Percentiles rank a stretch among this genome's conserved stretches.
These are phyloP conservation scores for Cyprinodon diabolis DNA, from an alignment of 2,797 vertebrate species.

Conservation along the genomic window DNA sequence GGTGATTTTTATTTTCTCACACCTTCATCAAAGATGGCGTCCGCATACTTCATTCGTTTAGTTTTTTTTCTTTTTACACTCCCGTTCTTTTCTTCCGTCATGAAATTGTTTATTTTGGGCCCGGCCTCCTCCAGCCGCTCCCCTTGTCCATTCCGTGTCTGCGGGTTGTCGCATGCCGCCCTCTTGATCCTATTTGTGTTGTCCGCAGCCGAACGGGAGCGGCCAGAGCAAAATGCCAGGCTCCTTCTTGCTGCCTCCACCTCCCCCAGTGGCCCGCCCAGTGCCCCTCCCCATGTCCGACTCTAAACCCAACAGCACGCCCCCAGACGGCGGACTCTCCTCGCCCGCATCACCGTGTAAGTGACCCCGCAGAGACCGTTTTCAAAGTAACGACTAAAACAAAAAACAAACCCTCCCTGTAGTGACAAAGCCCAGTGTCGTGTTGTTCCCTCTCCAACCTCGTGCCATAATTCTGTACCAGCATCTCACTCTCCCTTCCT, in stretches of 20 bases:
- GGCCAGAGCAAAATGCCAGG: conserved; percentile 96
- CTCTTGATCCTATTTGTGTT: conserved; percentile 89
- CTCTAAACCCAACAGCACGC: conserved; percentile 88
- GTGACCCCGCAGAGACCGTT: conserved; percentile 81
- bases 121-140: conserved; percentile 63
- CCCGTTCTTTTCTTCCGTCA: conserved; percentile 55
- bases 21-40: conserved; percentile 75
- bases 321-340: conserved; percentile 89
- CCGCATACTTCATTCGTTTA: conserved; percentile 80
- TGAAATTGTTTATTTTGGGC: conserved; percentile 74
- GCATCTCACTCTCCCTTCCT: conserved; percentile 52
- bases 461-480: conserved; percentile 60
- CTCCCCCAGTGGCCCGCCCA: conserved; percentile 94
- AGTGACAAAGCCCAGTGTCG: conserved; percentile 57
- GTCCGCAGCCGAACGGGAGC: conserved; percentile 92
- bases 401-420: conserved; percentile 54
- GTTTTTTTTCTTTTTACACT: conserved; percentile 72
- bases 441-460: conserved; percentile 60
- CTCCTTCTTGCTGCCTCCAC: conserved; percentile 96
- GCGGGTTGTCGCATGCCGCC: conserved; percentile 77
- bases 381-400: conserved; percentile 57
- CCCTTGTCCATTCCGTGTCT: conserved; percentile 76
- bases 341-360: conserved; percentile 96
- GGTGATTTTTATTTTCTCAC: conserved; percentile 74
- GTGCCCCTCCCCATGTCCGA: conserved; percentile 97